Percentiles rank a stretch among this genome's conserved stretches.
phyloP scores from a whole-genome alignment of 2,888 invertebrate species.

The Pristionchus exspectatus region DNA sequence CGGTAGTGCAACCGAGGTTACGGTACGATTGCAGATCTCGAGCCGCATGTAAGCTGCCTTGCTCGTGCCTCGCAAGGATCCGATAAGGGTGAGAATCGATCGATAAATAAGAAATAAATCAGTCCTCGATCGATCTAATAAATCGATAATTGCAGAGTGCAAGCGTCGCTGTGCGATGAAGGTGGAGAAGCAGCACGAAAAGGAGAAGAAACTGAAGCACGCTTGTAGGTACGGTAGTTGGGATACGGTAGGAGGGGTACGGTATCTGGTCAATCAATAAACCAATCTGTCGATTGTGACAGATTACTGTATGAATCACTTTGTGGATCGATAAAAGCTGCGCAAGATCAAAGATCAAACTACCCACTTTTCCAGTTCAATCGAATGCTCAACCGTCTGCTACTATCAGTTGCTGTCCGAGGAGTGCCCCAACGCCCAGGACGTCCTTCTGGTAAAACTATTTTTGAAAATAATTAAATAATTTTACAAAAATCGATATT shows the following conservation, averaged over 20 bases:
- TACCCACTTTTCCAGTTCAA: conserved; percentile 60
- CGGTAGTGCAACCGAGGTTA: background rate
- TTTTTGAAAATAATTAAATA: too few relatives aligned
- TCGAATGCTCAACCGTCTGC: conserved; percentile 76
- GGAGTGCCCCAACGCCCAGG: conserved; percentile 71
- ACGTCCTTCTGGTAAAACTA: conserved; percentile 67
- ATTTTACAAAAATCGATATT: background rate
- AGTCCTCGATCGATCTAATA: background rate
- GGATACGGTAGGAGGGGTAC: background rate
- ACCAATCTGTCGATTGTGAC: too few relatives aligned
- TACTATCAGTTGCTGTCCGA: conserved; percentile 73
- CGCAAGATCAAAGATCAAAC: too few relatives aligned
- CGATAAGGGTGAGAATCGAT: conserved; percentile 60
- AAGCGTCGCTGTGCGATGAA: conserved; percentile 62
- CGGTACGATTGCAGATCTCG: conserved; percentile 60
- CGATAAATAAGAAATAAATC: background rate
- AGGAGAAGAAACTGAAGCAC: conserved; percentile 64
- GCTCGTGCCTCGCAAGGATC: conserved; percentile 64
- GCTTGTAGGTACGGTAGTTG: conserved; percentile 65
- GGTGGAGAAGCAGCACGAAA: conserved; percentile 60
- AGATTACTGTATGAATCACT: too few relatives aligned
- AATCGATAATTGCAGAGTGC: conserved; percentile 58
- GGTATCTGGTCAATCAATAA: too few relatives aligned
- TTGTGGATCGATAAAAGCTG: too few relatives aligned
- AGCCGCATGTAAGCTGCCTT: conserved; percentile 64